phyloP scores from a whole-genome alignment of 2,797 vertebrate genomes.

The Manis crassicaudata region DNA sequence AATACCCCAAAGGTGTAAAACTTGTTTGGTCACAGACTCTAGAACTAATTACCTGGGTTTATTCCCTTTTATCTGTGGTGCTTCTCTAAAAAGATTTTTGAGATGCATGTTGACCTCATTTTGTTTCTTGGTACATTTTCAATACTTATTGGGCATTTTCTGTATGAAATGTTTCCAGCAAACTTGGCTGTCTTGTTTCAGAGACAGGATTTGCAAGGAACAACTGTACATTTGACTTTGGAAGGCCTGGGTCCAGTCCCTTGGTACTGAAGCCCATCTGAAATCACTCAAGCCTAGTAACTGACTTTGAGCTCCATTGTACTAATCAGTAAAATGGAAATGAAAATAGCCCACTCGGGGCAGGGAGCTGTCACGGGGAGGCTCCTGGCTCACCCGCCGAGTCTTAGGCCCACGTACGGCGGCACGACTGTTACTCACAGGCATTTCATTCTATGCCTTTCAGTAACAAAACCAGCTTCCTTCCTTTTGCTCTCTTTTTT shows the following conservation, averaged over 20 bases:
- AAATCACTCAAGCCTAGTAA: background rate
- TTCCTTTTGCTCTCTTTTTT: background rate
- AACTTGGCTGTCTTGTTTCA: background rate
- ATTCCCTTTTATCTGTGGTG: background rate
- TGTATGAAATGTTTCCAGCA: background rate
- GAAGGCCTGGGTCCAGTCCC: background rate
- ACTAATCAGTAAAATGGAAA: background rate
- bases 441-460: background rate
- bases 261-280: background rate
- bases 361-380: background rate
- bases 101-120: background rate
- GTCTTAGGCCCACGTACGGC: background rate
- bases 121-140: background rate
- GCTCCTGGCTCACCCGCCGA: background rate
- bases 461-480: background rate
- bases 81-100: background rate
- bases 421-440: background rate
- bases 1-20: background rate
- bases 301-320: background rate
- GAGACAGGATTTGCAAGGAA: background rate
- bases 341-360: background rate
- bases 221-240: background rate
- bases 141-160: background rate
- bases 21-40: background rate
- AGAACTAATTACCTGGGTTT: background rate